Conservation (phyloP, 2,113 vertebrate species). For the Procavia capensis region DNA sequence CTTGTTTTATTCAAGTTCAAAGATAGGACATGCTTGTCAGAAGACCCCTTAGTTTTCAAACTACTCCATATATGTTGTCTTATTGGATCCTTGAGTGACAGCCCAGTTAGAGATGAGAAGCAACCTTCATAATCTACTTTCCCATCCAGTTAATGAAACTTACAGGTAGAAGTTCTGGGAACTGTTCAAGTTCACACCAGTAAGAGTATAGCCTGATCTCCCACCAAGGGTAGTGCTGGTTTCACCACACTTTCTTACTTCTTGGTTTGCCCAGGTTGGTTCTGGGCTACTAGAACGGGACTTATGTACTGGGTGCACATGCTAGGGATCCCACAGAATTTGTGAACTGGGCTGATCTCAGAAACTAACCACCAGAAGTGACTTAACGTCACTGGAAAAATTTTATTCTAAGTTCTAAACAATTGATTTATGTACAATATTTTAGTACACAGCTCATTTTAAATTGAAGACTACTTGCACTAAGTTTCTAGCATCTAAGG, state of each 20-base stretch:
- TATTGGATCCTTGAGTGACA: not conserved
- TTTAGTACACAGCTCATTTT: constrained; percentile 51
- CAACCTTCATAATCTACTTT: not conserved
- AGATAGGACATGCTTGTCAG: no score
- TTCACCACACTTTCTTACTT: not conserved
- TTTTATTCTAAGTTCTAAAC: constrained; percentile 56
- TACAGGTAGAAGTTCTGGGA: not conserved
- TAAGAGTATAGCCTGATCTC: not conserved
- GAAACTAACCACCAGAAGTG: not conserved
- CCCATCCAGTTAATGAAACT: not conserved
- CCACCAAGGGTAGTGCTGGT: not conserved
- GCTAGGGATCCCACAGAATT: not conserved
- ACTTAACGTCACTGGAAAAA: constrained; percentile 53
- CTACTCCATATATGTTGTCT: not conserved
- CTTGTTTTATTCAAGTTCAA: no score
- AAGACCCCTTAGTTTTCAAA: constrained; percentile 10
- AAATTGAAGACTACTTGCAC: constrained; percentile 65
- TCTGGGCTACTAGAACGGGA: not conserved
- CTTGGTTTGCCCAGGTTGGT: not conserved
- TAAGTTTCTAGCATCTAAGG: constrained; percentile 61
- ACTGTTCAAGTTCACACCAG: no score
- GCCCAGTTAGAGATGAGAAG: not conserved
- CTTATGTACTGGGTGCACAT: not conserved
- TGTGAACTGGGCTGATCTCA: constrained; percentile 47
- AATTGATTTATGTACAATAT: constrained; percentile 63